These are phyloP conservation scores for Macropus fuliginosus DNA, from an alignment of 2,797 vertebrate species.

Conservation along the genomic window DNA sequence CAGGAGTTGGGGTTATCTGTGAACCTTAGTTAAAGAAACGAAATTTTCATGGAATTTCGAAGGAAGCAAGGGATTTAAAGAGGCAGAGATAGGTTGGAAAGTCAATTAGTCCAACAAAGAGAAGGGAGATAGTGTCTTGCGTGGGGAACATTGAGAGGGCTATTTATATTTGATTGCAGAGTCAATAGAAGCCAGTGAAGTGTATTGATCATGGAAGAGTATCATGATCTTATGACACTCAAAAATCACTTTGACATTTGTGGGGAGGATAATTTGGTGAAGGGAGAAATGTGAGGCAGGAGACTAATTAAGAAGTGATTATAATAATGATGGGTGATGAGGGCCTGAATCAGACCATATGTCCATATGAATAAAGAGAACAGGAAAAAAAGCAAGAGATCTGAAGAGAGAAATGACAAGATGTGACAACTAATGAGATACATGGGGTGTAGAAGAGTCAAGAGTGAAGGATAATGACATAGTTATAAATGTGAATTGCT, in stretches of 20 bases:
- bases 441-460: neutral
- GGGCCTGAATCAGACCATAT: neutral
- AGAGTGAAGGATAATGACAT: neutral
- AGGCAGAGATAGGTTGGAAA: neutral
- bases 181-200: neutral
- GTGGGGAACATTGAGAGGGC: neutral
- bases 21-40: too few relatives aligned
- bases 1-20: neutral
- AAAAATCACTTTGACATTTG: neutral
- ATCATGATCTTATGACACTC: neutral
- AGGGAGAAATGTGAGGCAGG: neutral
- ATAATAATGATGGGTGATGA: too few relatives aligned
- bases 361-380: neutral
- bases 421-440: neutral
- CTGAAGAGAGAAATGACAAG: neutral
- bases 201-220: neutral
- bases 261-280: neutral
- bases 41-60: neutral
- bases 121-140: neutral
- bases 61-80: neutral
- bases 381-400: neutral
- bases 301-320: neutral
- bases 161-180: neutral
- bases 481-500: neutral
- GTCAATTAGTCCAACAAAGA: neutral